phyloP scores from a whole-genome alignment of 1,140 invertebrate genomes.

The Monomorium pharaonis region DNA sequence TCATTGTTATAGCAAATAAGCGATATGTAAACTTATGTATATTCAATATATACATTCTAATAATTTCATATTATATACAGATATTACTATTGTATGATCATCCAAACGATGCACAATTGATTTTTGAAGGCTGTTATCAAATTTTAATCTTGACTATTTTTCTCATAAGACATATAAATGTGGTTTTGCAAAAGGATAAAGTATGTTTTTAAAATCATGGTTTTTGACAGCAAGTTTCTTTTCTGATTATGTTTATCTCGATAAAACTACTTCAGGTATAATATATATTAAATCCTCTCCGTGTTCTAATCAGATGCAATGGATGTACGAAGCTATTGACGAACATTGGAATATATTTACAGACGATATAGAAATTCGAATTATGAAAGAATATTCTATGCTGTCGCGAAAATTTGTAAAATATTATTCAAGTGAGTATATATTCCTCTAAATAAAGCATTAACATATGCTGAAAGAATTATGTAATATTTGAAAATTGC shows the following conservation, averaged over 20 bases:
- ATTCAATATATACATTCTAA: too few species aligned
- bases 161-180: neutral
- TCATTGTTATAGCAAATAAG: too few species aligned
- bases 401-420: neutral
- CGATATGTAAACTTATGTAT: too few species aligned
- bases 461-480: neutral
- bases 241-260: neutral
- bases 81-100: slow-evolving; percentile 14
- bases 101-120: neutral
- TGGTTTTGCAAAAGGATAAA: neutral
- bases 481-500: too few species aligned
- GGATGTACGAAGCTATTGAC: neutral
- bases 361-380: neutral
- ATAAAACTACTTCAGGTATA: neutral
- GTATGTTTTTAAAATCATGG: neutral
- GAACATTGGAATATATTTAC: slow-evolving; percentile 38
- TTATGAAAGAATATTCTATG: slow-evolving; percentile 9
- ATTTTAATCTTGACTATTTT: neutral
- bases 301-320: neutral
- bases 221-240: neutral
- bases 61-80: neutral
- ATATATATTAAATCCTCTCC: neutral
- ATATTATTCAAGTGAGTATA: slow-evolving; percentile 21
- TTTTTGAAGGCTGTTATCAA: slow-evolving; percentile 14
- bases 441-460: neutral